Evolutionary conservation across 2,113 vertebrate species (phyloP).

Genomic region (Phylloscopus trochiloides): DNA sequence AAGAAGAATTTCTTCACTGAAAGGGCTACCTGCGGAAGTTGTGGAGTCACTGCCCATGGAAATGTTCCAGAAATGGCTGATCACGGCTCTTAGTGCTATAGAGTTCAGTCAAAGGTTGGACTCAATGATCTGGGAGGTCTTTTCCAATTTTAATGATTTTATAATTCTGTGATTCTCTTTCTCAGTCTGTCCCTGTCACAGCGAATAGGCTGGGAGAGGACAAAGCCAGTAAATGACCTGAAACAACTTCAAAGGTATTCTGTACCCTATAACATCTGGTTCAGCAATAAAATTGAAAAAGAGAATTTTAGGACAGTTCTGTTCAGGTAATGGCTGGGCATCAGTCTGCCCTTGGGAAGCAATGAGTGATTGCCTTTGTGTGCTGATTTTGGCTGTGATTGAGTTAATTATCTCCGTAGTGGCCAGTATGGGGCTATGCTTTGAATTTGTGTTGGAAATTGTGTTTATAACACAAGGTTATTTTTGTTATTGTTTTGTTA

Average conservation of each 20-base stretch:
- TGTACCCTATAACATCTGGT: accelerated
- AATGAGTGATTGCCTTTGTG: not conserved
- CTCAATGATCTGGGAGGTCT: not conserved
- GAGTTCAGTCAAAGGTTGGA: not conserved
- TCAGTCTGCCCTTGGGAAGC: not conserved
- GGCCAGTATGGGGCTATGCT: accelerated
- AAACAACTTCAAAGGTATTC: not conserved
- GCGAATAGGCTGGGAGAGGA: not conserved
- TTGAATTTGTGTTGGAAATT: not conserved
- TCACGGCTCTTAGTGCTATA: not conserved
- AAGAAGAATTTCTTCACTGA: not conserved
- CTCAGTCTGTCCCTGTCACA: not conserved
- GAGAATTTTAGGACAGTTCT: not conserved
- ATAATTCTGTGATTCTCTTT: not conserved
- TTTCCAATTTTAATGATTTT: not conserved
- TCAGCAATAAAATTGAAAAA: not conserved
- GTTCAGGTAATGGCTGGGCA: not conserved
- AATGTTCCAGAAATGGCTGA: not conserved
- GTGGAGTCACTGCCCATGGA: accelerated
- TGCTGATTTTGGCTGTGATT: not conserved
- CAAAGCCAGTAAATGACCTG: not conserved
- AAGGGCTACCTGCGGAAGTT: not conserved
- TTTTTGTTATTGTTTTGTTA: not conserved
- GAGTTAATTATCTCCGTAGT: not conserved
- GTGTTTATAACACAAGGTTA: not conserved